Evolutionary conservation across 2,113 vertebrate species (phyloP).

Genomic region (Ptilorrhoa leucosticta): DNA sequence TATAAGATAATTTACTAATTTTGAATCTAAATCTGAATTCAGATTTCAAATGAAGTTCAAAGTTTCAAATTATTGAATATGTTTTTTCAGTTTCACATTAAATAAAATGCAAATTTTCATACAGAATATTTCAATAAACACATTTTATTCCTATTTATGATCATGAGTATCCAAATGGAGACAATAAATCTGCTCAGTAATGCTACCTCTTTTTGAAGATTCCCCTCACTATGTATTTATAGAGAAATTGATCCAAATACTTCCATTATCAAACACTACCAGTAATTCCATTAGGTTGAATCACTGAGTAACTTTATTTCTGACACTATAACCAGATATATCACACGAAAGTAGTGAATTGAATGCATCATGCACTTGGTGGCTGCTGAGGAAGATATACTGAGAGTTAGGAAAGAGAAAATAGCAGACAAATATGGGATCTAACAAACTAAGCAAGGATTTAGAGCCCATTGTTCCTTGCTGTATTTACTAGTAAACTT

Average conservation of each 20-base stretch:
- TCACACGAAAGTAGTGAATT: background rate
- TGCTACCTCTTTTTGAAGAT: background rate
- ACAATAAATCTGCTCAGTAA: background rate
- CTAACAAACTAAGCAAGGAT: background rate
- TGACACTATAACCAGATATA: background rate
- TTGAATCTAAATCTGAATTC: background rate
- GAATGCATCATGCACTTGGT: background rate
- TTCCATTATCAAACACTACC: background rate
- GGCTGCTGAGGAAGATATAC: background rate
- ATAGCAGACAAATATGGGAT: background rate
- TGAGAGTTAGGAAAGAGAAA: background rate
- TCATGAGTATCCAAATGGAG: background rate
- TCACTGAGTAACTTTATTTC: background rate
- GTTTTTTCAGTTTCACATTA: background rate
- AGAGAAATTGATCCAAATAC: background rate
- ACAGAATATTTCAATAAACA: background rate
- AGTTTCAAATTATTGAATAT: background rate
- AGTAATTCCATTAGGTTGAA: conserved; percentile 13
- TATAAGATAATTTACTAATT: background rate
- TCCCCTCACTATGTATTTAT: background rate
- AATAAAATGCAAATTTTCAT: background rate
- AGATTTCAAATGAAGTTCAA: background rate
- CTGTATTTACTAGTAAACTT: background rate
- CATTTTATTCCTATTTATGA: background rate
- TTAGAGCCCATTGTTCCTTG: background rate